A percentile compares a stretch with the other conserved stretches of the same genome.
Conservation (phyloP, 1,140 invertebrate species). For the Zaprionus camerounensis region DNA sequence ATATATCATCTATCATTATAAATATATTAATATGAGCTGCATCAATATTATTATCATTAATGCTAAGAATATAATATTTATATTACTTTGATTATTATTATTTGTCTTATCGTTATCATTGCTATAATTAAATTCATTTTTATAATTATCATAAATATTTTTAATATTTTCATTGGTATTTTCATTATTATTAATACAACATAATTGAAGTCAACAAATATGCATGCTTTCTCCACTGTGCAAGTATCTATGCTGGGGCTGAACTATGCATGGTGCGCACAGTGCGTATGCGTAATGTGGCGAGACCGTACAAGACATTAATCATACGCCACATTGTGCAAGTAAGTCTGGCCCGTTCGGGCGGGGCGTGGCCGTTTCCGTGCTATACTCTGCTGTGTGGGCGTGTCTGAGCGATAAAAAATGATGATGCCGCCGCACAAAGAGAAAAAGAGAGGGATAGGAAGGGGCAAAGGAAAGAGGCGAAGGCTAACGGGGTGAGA, state of each 20-base stretch:
- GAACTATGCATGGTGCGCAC: not conserved
- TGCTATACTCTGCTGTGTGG: constrained; percentile 14
- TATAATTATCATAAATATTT: not conserved
- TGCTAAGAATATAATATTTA: no score
- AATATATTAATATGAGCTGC: no score
- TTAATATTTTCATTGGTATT: not conserved
- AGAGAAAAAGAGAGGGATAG: not conserved
- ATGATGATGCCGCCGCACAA: constrained; percentile 46
- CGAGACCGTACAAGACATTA: constrained; percentile 62
- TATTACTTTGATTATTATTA: no score
- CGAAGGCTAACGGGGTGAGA: not conserved
- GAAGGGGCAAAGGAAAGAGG: not conserved
- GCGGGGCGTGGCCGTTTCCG: not conserved
- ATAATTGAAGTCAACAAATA: not conserved
- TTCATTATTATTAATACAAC: not conserved
- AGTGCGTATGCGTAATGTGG: constrained; percentile 39
- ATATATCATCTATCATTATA: no score
- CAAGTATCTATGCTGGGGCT: no score
- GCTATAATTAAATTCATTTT: no score
- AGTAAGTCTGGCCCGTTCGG: constrained; percentile 23
- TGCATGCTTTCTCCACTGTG: not conserved
- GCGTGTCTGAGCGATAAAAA: constrained; percentile 71
- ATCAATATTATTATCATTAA: not conserved
- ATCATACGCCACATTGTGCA: constrained; percentile 76
- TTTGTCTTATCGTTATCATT: no score